Evolutionary conservation across 2,888 invertebrate genomes (phyloP).

Genomic region (Drosophila pseudotalamancana): DNA sequence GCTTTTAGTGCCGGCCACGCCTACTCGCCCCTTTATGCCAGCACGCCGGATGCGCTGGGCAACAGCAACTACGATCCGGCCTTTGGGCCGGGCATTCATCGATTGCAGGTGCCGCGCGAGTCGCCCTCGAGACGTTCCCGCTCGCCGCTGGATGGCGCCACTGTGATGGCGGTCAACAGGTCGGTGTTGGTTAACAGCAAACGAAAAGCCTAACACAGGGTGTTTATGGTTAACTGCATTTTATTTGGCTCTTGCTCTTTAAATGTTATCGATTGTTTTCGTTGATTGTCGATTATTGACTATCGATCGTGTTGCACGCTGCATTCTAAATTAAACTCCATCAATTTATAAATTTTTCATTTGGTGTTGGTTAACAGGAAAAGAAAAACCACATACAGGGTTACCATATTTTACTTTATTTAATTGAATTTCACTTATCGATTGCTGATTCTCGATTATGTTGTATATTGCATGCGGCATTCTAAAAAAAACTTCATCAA

Average conservation of each 20-base stretch:
- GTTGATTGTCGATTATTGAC: not conserved
- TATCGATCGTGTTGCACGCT: constrained; percentile 4
- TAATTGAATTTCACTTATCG: not conserved
- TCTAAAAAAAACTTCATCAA: too few species aligned
- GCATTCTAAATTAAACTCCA: not conserved
- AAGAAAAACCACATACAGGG: too few species aligned
- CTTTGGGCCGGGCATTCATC: constrained; percentile 67
- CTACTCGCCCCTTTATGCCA: constrained; percentile 80
- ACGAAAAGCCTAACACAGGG: not conserved
- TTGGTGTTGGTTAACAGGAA: too few species aligned
- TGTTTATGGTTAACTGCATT: constrained; percentile 11
- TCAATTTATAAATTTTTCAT: not conserved
- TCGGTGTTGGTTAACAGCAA: constrained; percentile 31
- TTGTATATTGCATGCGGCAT: too few species aligned
- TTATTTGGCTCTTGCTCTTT: not conserved
- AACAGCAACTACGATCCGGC: constrained; percentile 78
- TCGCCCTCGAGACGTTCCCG: constrained; percentile 26
- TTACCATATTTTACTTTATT: too few species aligned
- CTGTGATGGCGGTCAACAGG: constrained; percentile 66
- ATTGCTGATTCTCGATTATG: not conserved
- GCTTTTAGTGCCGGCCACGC: constrained; percentile 80
- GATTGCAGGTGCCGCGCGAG: constrained; percentile 62
- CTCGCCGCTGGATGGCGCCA: constrained; percentile 70
- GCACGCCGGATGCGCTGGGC: constrained; percentile 69
- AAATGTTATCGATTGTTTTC: not conserved